phyloP scores from a whole-genome alignment of 2,888 invertebrate species.

The Spodoptera exigua region DNA sequence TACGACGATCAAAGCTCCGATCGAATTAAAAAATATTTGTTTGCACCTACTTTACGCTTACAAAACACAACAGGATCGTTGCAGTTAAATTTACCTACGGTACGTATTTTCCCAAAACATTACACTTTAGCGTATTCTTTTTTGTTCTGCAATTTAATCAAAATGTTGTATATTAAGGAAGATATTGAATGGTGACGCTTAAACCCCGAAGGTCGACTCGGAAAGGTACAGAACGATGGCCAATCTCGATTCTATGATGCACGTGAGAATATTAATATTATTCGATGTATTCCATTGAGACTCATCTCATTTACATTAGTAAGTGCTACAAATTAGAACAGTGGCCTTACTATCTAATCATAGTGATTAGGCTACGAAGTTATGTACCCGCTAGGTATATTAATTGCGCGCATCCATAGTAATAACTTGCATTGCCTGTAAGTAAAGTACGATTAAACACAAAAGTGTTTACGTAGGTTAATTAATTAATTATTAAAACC shows the following conservation, averaged over 20 bases:
- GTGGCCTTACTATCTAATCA: slow-evolving; percentile 71
- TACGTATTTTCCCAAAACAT: no score
- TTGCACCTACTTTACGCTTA: no score
- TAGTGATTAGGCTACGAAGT: slow-evolving; percentile 40
- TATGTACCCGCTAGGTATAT: slow-evolving; percentile 25
- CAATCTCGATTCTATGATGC: slow-evolving; percentile 28
- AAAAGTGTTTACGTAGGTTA: no score
- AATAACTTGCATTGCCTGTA: slow-evolving; percentile 24
- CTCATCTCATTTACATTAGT: slow-evolving; percentile 72
- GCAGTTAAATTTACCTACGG: no score
- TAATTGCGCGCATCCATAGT: slow-evolving; percentile 37
- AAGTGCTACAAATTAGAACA: slow-evolving; percentile 70
- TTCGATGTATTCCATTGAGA: slow-evolving; percentile 56
- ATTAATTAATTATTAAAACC: no score
- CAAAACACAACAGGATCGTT: no score
- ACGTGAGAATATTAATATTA: slow-evolving; percentile 44
- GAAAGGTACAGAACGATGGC: slow-evolving; percentile 9
- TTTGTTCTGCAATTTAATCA: background rate
- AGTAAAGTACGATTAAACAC: background rate
- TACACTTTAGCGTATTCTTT: background rate
- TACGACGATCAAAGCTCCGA: no score
- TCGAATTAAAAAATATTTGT: no score
- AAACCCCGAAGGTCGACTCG: slow-evolving; percentile 57
- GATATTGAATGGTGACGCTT: slow-evolving; percentile 4
- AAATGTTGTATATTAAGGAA: background rate